These are phyloP conservation scores for Pherbina coryleti DNA, from an alignment of 2,888 invertebrate species.

Conservation along the genomic window DNA sequence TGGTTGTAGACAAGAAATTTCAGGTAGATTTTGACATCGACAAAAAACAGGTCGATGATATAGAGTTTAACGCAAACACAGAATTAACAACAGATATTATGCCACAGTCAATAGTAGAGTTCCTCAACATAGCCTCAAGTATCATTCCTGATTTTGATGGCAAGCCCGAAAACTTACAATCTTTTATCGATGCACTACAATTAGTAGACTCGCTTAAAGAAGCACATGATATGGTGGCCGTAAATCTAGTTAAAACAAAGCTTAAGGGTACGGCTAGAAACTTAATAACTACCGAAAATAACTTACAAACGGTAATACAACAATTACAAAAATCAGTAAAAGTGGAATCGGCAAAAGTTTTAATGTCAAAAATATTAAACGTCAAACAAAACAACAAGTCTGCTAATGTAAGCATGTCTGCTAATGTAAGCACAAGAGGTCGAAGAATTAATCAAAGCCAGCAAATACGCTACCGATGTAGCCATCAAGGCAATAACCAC, in stretches of 20 bases:
- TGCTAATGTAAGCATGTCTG: not conserved
- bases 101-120: not conserved
- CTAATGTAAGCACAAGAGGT: not conserved
- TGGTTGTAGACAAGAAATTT: too few relatives aligned
- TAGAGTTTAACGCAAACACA: too few relatives aligned
- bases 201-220: not conserved
- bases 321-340: not conserved
- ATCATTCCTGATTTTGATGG: not conserved
- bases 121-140: not conserved
- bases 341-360: not conserved
- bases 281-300: not conserved
- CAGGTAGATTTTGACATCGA: too few relatives aligned
- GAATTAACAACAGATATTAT: too few relatives aligned
- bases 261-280: constrained; percentile 5
- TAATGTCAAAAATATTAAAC: not conserved
- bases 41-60: too few relatives aligned
- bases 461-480: constrained; percentile 37
- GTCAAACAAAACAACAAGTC: not conserved
- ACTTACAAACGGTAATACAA: not conserved
- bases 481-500: constrained; percentile 41
- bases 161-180: too few relatives aligned
- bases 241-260: not conserved
- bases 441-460: constrained; percentile 36
- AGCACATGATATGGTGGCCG: not conserved
- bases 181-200: not conserved